Evolutionary conservation across 2,797 vertebrate genomes (phyloP).

Genomic region (Xerus rutilus): DNA sequence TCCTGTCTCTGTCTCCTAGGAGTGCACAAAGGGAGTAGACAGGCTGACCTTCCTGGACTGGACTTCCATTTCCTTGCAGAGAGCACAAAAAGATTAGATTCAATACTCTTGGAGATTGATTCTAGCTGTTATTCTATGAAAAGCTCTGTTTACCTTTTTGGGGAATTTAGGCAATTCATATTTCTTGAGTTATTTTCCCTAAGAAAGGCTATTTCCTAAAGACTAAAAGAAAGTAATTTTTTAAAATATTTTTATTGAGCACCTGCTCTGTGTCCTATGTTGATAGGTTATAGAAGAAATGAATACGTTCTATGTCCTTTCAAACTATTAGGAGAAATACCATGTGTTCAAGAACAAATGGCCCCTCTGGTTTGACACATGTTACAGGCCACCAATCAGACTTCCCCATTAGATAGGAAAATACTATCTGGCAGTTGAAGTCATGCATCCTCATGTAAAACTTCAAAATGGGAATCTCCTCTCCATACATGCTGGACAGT

Average conservation of each 20-base stretch:
- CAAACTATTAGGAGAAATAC: not conserved
- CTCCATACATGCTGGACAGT: rapidly evolving
- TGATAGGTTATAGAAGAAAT: not conserved
- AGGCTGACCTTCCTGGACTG: not conserved
- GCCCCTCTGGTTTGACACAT: not conserved
- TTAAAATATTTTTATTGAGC: not conserved
- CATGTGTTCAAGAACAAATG: not conserved
- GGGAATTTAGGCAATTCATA: not conserved
- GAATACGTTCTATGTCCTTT: not conserved
- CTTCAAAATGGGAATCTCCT: not conserved
- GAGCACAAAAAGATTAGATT: not conserved
- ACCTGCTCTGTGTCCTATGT: not conserved
- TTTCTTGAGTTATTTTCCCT: constrained; percentile 14
- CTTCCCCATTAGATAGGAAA: not conserved
- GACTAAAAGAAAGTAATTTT: not conserved
- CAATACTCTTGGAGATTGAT: not conserved
- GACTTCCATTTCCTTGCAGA: not conserved
- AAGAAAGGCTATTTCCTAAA: not conserved
- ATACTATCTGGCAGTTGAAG: not conserved
- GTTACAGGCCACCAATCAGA: not conserved
- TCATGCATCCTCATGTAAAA: not conserved
- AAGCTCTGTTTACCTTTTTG: not conserved
- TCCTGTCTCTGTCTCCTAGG: not conserved
- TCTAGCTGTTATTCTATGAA: not conserved
- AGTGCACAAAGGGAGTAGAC: not conserved